These are phyloP conservation scores for Dascyllus trimaculatus DNA, from an alignment of 2,113 vertebrate genomes.

Conservation along the genomic window DNA sequence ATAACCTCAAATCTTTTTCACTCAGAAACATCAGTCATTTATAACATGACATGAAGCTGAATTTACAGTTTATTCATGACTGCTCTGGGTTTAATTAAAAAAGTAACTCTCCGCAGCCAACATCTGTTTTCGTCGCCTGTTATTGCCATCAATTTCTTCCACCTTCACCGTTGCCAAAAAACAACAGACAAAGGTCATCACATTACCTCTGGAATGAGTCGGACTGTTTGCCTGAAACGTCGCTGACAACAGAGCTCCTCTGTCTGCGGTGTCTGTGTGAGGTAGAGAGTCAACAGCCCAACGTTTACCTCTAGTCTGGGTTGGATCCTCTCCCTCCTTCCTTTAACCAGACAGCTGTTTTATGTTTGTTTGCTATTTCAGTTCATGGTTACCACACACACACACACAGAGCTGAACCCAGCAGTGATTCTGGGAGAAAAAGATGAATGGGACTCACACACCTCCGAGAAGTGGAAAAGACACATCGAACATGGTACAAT, in stretches of 20 bases:
- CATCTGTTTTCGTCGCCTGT: conserved; percentile 3
- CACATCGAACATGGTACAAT: conserved; percentile 5
- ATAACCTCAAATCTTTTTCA: background rate
- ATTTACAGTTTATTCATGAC: background rate
- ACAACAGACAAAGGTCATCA: conserved; percentile 34
- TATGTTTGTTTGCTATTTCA: conserved; percentile 72
- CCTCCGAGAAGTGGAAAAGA: conserved; percentile 56
- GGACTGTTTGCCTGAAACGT: conserved; percentile 39
- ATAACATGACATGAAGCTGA: background rate
- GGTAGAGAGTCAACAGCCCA: conserved; percentile 64
- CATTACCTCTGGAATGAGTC: conserved; percentile 45
- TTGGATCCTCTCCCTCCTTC: conserved; percentile 50
- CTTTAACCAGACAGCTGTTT: conserved; percentile 68
- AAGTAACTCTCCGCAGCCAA: background rate
- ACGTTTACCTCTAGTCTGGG: conserved; percentile 73
- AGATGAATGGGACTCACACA: conserved; percentile 67
- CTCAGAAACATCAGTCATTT: background rate
- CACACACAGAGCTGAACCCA: conserved; percentile 31
- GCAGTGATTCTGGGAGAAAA: conserved; percentile 28
- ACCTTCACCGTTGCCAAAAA: conserved; percentile 2
- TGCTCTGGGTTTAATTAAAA: too few relatives aligned
- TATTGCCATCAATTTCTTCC: conserved; percentile 26
- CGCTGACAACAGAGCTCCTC: conserved; percentile 59
- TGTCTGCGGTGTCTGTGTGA: conserved; percentile 65
- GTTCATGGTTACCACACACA: conserved; percentile 65